Base-by-base conservation (phyloP, 2,888 invertebrate genomes). In the Hyposoter dolosus region DNA sequence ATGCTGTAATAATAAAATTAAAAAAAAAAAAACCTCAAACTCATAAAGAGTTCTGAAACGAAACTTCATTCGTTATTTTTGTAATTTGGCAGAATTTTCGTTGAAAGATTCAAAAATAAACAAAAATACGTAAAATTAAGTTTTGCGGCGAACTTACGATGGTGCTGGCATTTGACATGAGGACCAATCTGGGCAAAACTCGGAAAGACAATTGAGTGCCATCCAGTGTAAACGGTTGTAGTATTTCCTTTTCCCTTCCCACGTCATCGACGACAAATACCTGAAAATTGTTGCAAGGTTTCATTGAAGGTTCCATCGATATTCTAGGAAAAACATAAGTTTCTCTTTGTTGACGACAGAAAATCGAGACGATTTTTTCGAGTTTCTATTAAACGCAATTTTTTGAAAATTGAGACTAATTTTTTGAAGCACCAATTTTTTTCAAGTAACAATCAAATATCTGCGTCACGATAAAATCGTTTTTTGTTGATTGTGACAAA, bases 211-310 rank as follows among this genome's bases (percentile, higher is more conserved):
- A 93, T 89, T 95, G 93, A 35, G 96, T 96, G 3, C 97, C 97
- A 94, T 98, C 98, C 83, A 98, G 93, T 17, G 98, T 96, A 95
- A 98, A 98, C 69, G 96, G 95, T 92, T 98, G 97, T n/a, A 94
- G 94, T 74, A 96, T 91, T 85, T 92, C 91, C 86, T 95, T 95
- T 89, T 95, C 94, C 92, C 96, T 95, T 1, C 95, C 96, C 83
- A 95, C 92, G 65, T 94, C 94, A 94, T 97, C 97, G 89, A 92
- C 94, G 28, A 95, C 96, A 85, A 93, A 93, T 23, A 96, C 96
- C 96, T 96, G 89, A 82, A 94, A 94, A 83, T 81, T 23, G 15
- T 19, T 9, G 53, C 9, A 53, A 9, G 5, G 9, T 10, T 9
- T 53, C 9, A 40, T 40, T 10, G 10, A 40, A 40, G 7, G 7